phyloP scores from a whole-genome alignment of 2,888 invertebrate species.

The Mayetiola destructor region DNA sequence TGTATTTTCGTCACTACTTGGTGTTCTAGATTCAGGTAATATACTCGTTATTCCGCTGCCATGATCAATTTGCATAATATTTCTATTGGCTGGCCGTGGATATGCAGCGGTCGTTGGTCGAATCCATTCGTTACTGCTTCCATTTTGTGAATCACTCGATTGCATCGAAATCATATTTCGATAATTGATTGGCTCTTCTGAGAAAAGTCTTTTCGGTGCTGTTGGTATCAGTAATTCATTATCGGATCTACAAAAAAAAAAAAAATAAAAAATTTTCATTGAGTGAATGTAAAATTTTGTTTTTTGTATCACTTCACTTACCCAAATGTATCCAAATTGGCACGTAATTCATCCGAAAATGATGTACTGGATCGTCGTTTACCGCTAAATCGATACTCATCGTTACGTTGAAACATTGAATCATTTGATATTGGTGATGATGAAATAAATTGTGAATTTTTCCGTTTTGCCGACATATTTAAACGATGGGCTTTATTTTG shows the following conservation, averaged over 20 bases:
- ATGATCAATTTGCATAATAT: slow-evolving; percentile 29
- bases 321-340: slow-evolving; percentile 24
- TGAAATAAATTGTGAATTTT: background rate
- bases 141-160: slow-evolving; percentile 21
- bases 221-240: slow-evolving; percentile 19
- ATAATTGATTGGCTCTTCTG: slow-evolving; percentile 17
- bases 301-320: slow-evolving; percentile 18
- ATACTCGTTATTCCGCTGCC: slow-evolving; percentile 32
- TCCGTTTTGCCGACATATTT: background rate
- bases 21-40: slow-evolving; percentile 27
- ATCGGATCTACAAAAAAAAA: slow-evolving; percentile 15
- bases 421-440: background rate
- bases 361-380: slow-evolving; percentile 21
- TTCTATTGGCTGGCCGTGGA: slow-evolving; percentile 33
- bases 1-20: slow-evolving; percentile 13
- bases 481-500: background rate
- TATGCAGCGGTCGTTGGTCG: slow-evolving; percentile 24
- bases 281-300: background rate
- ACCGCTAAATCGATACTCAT: slow-evolving; percentile 18
- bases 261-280: background rate
- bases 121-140: slow-evolving; percentile 30
- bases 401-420: background rate
- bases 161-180: background rate
- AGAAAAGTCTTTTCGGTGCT: slow-evolving; percentile 19
- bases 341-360: slow-evolving; percentile 22